These are phyloP conservation scores for Agrochola lychnidis DNA, from an alignment of 2,888 invertebrate genomes.

Conservation along the genomic window DNA sequence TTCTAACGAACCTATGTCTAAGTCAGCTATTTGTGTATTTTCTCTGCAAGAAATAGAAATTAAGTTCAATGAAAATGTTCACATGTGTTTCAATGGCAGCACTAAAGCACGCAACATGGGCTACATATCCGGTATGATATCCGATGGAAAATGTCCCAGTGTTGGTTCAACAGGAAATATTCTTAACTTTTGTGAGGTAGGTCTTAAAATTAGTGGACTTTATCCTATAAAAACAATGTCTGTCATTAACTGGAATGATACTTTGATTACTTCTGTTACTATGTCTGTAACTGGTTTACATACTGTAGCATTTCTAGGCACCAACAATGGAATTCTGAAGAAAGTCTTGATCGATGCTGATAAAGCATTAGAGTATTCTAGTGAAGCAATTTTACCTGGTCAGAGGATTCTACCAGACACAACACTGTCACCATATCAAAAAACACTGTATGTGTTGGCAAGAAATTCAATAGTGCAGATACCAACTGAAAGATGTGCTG, in stretches of 20 bases:
- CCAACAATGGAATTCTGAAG: slow-evolving; percentile 95
- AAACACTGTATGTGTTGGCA: slow-evolving; percentile 96
- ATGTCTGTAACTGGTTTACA: slow-evolving; percentile 97
- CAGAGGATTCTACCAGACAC: slow-evolving; percentile 96
- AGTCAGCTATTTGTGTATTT: slow-evolving; percentile 98
- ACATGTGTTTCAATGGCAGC: slow-evolving; percentile 99
- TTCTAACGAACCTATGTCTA: slow-evolving; percentile 94
- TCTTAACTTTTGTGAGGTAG: slow-evolving; percentile 97
- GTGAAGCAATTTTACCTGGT: slow-evolving; percentile 95
- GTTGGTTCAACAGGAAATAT: slow-evolving; percentile 97
- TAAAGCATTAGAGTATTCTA: slow-evolving; percentile 95
- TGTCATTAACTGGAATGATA: slow-evolving; percentile 94
- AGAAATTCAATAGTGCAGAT: slow-evolving; percentile 86
- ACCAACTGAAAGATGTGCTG: slow-evolving; percentile 96
- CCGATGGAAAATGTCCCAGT: slow-evolving; percentile 97
- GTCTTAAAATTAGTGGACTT: slow-evolving; percentile 97
- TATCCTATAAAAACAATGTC: slow-evolving; percentile 95
- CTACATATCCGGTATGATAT: slow-evolving; percentile 97
- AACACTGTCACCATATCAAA: slow-evolving; percentile 95
- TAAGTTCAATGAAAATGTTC: slow-evolving; percentile 98
- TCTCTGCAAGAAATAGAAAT: slow-evolving; percentile 97
- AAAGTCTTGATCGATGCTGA: slow-evolving; percentile 93
- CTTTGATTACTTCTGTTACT: slow-evolving; percentile 95
- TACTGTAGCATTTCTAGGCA: slow-evolving; percentile 98
- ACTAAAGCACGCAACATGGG: slow-evolving; percentile 97